Conservation (phyloP, 1,140 invertebrate species). For the Archegozetes longisetosus region DNA sequence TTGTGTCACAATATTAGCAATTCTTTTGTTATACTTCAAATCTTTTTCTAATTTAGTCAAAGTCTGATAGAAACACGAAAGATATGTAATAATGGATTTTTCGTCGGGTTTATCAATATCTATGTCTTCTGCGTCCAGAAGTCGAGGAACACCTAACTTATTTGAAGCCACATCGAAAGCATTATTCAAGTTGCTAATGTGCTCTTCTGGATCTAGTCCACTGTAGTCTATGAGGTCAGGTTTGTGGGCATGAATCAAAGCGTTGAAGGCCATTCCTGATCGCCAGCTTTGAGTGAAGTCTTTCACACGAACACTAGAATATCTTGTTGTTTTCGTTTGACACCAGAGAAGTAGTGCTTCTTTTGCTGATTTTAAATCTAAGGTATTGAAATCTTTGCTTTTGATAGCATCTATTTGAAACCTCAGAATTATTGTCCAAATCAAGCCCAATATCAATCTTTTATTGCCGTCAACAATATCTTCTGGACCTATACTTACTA, state of each 20-base stretch:
- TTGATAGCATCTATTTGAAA: constrained; percentile 84
- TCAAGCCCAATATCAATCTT: constrained; percentile 84
- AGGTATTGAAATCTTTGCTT: constrained; percentile 47
- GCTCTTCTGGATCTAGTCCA: constrained; percentile 48
- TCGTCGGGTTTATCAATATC: constrained; percentile 78
- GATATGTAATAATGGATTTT: constrained; percentile 91
- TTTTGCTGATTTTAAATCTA: constrained; percentile 96
- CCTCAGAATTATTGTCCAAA: constrained; percentile 94
- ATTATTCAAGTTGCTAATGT: constrained; percentile 84
- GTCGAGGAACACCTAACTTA: constrained; percentile 68
- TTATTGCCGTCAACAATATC: constrained; percentile 95
- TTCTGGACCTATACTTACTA: constrained; percentile 97
- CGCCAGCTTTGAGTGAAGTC: constrained; percentile 69
- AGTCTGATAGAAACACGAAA: constrained; percentile 97
- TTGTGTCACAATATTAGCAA: constrained; percentile 89
- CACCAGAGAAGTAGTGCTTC: constrained; percentile 96
- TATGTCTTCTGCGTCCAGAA: constrained; percentile 78
- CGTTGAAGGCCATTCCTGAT: constrained; percentile 86
- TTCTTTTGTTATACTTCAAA: constrained; percentile 85
- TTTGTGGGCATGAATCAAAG: constrained; percentile 87
- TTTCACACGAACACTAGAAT: constrained; percentile 25
- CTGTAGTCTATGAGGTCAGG: constrained; percentile 81
- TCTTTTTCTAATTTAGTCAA: constrained; percentile 98
- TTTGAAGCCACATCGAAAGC: constrained; percentile 85
- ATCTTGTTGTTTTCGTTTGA: constrained; percentile 79